A percentile compares a stretch with the other conserved stretches of the same genome.
phyloP scores from a whole-genome alignment of 2,113 vertebrate species.

The Sinosuthora webbiana region DNA sequence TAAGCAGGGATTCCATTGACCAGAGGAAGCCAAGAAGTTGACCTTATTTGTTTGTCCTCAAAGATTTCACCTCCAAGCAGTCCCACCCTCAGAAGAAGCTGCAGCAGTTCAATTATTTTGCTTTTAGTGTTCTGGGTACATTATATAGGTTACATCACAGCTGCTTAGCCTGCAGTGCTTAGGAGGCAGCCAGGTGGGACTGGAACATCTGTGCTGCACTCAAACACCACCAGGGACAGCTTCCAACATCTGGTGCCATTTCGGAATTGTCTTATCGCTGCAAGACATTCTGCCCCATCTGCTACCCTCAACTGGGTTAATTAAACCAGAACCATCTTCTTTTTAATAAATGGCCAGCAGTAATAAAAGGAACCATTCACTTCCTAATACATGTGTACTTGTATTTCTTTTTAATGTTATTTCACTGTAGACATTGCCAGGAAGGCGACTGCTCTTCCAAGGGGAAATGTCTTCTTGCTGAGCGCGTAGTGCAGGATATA shows the following conservation, averaged over 20 bases:
- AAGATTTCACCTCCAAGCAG: conserved; percentile 72
- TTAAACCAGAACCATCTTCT: conserved; percentile 78
- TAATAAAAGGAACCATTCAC: conserved; percentile 76
- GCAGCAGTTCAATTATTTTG: conserved; percentile 72
- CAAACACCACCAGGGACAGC: conserved; percentile 86
- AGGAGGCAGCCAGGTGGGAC: conserved; percentile 82
- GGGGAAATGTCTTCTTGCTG: neutral
- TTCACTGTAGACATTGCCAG: conserved; percentile 57
- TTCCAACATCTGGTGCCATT: conserved; percentile 85
- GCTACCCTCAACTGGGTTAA: conserved; percentile 87
- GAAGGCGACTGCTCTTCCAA: conserved; percentile 25
- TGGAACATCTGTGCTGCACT: conserved; percentile 92
- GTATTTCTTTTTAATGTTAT: conserved; percentile 73
- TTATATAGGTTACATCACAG: conserved; percentile 80
- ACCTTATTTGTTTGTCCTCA: conserved; percentile 69
- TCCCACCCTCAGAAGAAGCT: conserved; percentile 54
- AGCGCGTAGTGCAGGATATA: neutral
- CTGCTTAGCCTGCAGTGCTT: conserved; percentile 82
- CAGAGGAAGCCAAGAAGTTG: conserved; percentile 22
- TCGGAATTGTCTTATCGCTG: conserved; percentile 81
- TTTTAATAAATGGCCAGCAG: conserved; percentile 79
- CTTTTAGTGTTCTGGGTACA: conserved; percentile 75
- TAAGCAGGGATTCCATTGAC: neutral
- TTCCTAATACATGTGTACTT: conserved; percentile 61
- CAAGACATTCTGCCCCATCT: conserved; percentile 88